A percentile compares a stretch with the other conserved stretches of the same genome.
Evolutionary conservation across 2,797 vertebrate genomes (phyloP).

Genomic region (Megalops cyprinoides): DNA sequence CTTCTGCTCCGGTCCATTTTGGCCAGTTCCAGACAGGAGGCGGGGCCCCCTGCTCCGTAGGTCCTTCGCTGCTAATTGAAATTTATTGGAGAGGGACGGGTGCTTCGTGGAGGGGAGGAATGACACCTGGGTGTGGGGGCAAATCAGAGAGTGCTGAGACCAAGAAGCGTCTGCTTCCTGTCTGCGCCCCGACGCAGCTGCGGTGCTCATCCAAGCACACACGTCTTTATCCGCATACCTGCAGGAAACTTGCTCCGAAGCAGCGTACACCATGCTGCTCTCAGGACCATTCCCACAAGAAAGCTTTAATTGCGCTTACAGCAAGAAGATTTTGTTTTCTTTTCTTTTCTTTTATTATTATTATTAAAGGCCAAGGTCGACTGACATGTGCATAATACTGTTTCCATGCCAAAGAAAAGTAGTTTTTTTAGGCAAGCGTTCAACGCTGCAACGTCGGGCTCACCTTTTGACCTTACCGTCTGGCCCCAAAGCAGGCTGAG

Average conservation of each 20-base stretch:
- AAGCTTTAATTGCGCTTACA: neutral
- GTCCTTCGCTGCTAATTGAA: slow-evolving; percentile 49
- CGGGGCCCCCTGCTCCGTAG: slow-evolving; percentile 28
- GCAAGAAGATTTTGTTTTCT: neutral
- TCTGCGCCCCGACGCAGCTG: neutral
- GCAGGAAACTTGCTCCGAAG: neutral
- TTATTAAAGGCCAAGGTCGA: neutral
- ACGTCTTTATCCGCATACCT: neutral
- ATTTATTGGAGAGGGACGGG: slow-evolving; percentile 47
- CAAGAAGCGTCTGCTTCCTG: too few species aligned
- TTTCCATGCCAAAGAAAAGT: neutral
- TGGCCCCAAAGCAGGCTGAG: too few species aligned
- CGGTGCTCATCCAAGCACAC: neutral
- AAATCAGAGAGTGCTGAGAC: neutral
- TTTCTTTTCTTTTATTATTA: too few species aligned
- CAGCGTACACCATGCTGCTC: neutral
- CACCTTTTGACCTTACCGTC: too few species aligned
- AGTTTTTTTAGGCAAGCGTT: neutral
- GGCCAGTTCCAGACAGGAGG: slow-evolving; percentile 32
- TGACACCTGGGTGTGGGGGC: neutral
- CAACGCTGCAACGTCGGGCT: neutral
- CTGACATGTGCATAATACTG: neutral
- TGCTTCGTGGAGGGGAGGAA: slow-evolving; percentile 41
- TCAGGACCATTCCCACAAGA: neutral
- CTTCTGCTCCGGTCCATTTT: slow-evolving; percentile 12